Evolutionary conservation across 2,113 vertebrate genomes (phyloP).

Genomic region (Equus przewalskii): DNA sequence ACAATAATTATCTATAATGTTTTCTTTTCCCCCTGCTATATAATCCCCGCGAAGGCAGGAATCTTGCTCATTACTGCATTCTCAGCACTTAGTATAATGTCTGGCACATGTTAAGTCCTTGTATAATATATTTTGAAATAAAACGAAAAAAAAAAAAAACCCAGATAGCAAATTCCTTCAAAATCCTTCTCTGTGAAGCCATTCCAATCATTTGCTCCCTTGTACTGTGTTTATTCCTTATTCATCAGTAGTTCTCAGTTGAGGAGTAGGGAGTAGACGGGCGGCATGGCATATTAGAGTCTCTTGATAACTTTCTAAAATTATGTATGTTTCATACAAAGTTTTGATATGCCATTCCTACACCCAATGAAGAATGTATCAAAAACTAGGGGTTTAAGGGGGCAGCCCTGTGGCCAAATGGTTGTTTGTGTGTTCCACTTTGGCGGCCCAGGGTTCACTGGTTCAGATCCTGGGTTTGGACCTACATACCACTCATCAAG

Average conservation of each 20-base stretch:
- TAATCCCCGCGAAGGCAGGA: not conserved
- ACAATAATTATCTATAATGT: not conserved
- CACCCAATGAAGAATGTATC: not conserved
- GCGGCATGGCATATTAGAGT: not conserved
- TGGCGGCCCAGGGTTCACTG: too few species aligned
- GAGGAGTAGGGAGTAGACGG: not conserved
- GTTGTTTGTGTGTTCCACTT: too few species aligned
- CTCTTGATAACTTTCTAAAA: not conserved
- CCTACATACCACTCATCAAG: too few species aligned
- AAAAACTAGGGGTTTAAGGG: too few species aligned
- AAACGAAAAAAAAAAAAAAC: not conserved
- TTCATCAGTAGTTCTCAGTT: not conserved
- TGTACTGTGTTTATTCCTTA: not conserved
- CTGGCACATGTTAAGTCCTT: not conserved
- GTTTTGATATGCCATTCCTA: not conserved
- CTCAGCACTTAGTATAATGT: not conserved
- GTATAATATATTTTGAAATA: conserved; percentile 5
- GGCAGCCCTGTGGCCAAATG: too few species aligned
- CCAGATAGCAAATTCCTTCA: not conserved
- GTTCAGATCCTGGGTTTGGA: too few species aligned
- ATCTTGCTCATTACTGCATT: not conserved
- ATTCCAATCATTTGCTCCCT: not conserved
- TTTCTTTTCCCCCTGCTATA: not conserved
- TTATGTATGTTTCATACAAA: not conserved
- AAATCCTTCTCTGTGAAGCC: not conserved